Conservation (phyloP, 2,113 vertebrate species). For the Struthio camelus region DNA sequence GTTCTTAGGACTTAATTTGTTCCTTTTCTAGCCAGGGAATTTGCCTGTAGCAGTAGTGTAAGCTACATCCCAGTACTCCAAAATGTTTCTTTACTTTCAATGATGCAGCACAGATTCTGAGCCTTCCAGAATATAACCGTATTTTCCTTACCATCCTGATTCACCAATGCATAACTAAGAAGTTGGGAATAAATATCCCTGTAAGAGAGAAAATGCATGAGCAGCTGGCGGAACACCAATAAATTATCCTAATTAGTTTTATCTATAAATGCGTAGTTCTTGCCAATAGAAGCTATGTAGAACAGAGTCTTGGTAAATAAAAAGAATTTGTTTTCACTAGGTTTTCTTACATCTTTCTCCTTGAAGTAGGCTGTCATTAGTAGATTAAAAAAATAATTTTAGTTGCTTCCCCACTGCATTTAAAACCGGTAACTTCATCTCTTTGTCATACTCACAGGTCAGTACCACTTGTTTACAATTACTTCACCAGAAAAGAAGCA, state of each 20-base stretch:
- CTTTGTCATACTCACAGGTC: neutral
- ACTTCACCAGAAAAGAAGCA: neutral
- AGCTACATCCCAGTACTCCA: neutral
- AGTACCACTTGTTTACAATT: neutral
- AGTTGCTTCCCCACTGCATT: neutral
- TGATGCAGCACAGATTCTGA: neutral
- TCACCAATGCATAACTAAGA: neutral
- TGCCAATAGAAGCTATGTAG: neutral
- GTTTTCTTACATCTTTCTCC: neutral
- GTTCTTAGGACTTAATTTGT: neutral
- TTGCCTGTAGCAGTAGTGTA: neutral
- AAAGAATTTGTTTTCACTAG: neutral
- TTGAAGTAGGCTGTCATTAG: neutral
- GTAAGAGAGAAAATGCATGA: neutral
- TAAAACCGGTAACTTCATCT: neutral
- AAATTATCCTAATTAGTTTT: constrained; percentile 5
- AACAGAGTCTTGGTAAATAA: neutral
- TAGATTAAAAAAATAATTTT: neutral
- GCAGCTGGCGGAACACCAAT: neutral
- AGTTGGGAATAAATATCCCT: neutral
- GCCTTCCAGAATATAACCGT: neutral
- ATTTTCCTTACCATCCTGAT: neutral
- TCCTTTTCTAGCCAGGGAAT: neutral
- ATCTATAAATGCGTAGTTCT: neutral
- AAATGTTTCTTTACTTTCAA: neutral